Percentiles rank a stretch among this genome's conserved stretches.
Conservation (phyloP, 1,140 invertebrate species). For the Oryzaephilus surinamensis region DNA sequence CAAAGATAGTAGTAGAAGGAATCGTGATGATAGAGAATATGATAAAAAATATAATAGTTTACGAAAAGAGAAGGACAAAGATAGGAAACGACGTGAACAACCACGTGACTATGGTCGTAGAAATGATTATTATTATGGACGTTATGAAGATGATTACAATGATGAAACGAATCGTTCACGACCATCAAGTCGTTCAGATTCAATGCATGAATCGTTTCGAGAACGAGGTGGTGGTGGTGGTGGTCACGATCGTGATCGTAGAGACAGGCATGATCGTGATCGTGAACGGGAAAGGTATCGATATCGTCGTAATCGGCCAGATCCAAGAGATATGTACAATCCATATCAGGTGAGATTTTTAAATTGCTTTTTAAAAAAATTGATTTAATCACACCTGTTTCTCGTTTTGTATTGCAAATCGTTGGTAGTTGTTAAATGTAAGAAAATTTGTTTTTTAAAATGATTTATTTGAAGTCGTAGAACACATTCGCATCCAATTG, state of each 20-base stretch:
- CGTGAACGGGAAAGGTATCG: slow-evolving; percentile 27
- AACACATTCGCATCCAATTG: no score
- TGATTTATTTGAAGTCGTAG: no score
- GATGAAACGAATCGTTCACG: slow-evolving; percentile 28
- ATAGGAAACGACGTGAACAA: slow-evolving; percentile 23
- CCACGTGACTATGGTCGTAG: slow-evolving; percentile 16
- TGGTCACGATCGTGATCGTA: slow-evolving; percentile 29
- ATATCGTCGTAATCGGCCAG: slow-evolving; percentile 14
- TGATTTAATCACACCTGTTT: no score
- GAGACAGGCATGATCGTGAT: slow-evolving; percentile 29
- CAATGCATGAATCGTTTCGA: slow-evolving; percentile 40
- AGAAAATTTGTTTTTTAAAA: no score
- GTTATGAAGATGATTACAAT: slow-evolving; percentile 40
- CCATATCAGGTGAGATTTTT: slow-evolving; percentile 20
- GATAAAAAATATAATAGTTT: slow-evolving; percentile 31
- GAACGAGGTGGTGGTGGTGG: slow-evolving; percentile 31
- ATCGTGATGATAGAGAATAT: slow-evolving; percentile 32
- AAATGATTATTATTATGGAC: slow-evolving; percentile 40
- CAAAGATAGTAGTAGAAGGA: slow-evolving; percentile 27
- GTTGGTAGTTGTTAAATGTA: no score
- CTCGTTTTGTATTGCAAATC: no score
- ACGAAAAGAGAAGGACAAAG: slow-evolving; percentile 24
- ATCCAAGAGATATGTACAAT: slow-evolving; percentile 40
- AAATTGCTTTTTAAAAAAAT: not conserved
- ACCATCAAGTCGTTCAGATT: slow-evolving; percentile 42